Evolutionary conservation across 2,888 invertebrate species (phyloP).

Genomic region (Nymphalis c-album): DNA sequence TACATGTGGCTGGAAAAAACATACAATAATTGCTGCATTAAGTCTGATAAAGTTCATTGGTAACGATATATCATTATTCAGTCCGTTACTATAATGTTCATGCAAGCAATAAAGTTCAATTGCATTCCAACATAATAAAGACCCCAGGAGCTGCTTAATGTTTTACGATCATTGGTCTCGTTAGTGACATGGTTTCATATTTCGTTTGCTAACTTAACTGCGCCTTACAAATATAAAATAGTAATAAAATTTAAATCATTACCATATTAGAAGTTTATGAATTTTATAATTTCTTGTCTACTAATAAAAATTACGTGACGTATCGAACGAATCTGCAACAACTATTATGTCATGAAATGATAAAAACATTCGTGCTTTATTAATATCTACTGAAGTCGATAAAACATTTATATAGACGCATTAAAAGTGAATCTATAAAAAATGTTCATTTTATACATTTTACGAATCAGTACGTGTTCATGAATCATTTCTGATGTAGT

Average conservation of each 20-base stretch:
- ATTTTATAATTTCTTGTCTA: neutral
- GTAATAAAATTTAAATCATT: neutral
- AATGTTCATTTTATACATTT: neutral
- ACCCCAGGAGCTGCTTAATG: constrained; percentile 31
- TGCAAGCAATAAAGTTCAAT: constrained; percentile 43
- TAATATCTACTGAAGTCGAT: no score
- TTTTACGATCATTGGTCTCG: constrained; percentile 34
- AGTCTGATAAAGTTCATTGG: constrained; percentile 39
- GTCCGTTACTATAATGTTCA: constrained; percentile 41
- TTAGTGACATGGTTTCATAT: constrained; percentile 21
- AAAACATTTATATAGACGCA: no score
- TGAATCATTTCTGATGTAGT: constrained; percentile 3
- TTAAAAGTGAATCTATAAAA: neutral
- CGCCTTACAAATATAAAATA: neutral
- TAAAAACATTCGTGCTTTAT: neutral
- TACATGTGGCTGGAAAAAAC: constrained; percentile 12
- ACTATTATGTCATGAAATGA: neutral
- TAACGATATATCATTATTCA: constrained; percentile 42
- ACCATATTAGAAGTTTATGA: neutral
- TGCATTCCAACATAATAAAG: constrained; percentile 40
- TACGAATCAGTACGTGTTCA: neutral
- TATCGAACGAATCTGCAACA: neutral
- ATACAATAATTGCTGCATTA: constrained; percentile 29
- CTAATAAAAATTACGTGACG: neutral
- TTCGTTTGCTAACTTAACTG: neutral